Percentiles rank a stretch among this genome's conserved stretches.
phyloP scores from a whole-genome alignment of 2,888 invertebrate species.

The Lasioglossum vierecki region DNA sequence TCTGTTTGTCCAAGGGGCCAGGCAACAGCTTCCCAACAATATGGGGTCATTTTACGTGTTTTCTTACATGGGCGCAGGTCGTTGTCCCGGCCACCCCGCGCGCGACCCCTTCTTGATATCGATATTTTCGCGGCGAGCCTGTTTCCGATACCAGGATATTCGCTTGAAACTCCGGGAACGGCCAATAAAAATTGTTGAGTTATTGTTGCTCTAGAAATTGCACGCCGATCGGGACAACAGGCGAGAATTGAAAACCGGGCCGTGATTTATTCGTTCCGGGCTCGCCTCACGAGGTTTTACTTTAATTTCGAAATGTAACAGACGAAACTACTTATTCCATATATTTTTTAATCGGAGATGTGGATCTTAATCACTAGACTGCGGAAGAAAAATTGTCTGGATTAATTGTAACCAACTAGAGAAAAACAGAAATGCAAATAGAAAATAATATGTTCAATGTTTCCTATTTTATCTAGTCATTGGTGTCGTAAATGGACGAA shows the following conservation, averaged over 20 bases:
- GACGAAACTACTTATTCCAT: background rate
- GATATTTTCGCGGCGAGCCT: slow-evolving; percentile 40
- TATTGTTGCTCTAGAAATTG: slow-evolving; percentile 13
- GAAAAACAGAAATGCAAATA: too few species aligned
- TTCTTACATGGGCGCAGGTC: slow-evolving; percentile 63
- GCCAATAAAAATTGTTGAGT: slow-evolving; percentile 11
- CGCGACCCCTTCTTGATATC: slow-evolving; percentile 42
- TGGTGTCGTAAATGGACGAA: background rate
- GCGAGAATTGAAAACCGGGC: background rate
- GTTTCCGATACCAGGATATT: slow-evolving; percentile 3
- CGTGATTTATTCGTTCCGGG: background rate
- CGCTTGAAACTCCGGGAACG: slow-evolving; percentile 7
- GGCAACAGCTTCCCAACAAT: slow-evolving; percentile 73
- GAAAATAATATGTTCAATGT: too few species aligned
- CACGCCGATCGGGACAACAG: background rate
- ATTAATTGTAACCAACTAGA: too few species aligned
- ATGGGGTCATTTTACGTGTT: slow-evolving; percentile 75
- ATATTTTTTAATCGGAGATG: background rate
- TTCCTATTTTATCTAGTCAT: background rate
- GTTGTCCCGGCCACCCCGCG: slow-evolving; percentile 46
- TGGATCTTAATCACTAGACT: background rate
- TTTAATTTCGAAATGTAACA: background rate
- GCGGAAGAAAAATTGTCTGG: too few species aligned
- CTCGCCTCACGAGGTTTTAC: background rate
- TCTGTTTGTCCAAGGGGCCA: slow-evolving; percentile 82